These are phyloP conservation scores for Platyscapa corneri DNA, from an alignment of 1,140 invertebrate species.

Conservation along the genomic window DNA sequence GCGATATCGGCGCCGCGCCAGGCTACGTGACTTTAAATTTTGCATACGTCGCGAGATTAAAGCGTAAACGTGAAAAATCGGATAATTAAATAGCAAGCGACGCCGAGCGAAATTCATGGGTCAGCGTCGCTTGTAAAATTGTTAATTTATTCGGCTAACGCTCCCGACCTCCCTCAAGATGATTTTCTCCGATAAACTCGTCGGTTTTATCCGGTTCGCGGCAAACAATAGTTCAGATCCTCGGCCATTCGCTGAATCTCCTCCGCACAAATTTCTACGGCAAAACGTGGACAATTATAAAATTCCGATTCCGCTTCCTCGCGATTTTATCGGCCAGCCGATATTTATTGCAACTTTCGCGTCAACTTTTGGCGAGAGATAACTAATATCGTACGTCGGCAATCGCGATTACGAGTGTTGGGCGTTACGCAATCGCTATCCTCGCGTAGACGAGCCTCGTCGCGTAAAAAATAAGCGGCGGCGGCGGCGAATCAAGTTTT, in stretches of 20 bases:
- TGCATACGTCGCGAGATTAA: neutral
- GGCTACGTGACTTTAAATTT: neutral
- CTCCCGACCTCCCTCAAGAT: too few relatives aligned
- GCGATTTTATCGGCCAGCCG: neutral
- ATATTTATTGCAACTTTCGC: neutral
- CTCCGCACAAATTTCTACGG: too few relatives aligned
- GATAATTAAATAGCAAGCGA: neutral
- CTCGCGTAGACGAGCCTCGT: too few relatives aligned
- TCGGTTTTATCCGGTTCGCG: neutral
- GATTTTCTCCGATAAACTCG: neutral
- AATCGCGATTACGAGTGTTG: neutral
- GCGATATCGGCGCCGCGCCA: neutral
- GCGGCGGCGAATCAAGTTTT: too few relatives aligned
- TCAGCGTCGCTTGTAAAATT: neutral
- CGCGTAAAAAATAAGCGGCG: too few relatives aligned
- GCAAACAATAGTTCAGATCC: too few relatives aligned
- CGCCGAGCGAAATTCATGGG: neutral
- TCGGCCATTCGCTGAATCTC: too few relatives aligned
- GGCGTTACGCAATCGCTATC: too few relatives aligned
- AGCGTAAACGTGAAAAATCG: neutral
- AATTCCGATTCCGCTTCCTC: neutral
- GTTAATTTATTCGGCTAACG: neutral
- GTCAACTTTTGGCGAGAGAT: neutral
- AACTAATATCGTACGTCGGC: neutral
- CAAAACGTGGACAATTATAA: neutral